A percentile compares a stretch with the other conserved stretches of the same genome.
Conservation (phyloP, 2,113 vertebrate genomes). For the Pseudois nayaur region DNA sequence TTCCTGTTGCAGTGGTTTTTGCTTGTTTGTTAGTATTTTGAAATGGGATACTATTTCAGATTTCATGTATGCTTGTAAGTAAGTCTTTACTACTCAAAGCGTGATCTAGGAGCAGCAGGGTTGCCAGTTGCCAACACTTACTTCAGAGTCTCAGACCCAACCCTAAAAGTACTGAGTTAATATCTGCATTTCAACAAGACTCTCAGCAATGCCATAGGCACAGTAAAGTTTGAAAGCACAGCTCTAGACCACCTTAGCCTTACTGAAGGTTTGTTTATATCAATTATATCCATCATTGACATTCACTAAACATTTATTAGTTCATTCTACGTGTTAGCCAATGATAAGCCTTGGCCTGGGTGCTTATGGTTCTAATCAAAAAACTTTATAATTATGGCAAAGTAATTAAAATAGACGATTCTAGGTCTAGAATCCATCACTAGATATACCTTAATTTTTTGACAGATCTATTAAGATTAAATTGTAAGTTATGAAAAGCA, state of each 20-base stretch:
- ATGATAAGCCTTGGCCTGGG: neutral
- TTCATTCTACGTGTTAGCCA: neutral
- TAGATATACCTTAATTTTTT: constrained; percentile 38
- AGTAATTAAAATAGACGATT: constrained; percentile 36
- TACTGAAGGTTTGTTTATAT: neutral
- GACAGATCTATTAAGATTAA: constrained; percentile 45
- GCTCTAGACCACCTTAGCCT: neutral
- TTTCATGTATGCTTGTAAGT: neutral
- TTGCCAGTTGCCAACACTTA: neutral
- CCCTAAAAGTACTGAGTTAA: neutral
- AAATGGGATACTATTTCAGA: neutral
- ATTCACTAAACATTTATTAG: constrained; percentile 11
- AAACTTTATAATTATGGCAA: constrained; percentile 14
- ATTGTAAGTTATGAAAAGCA: constrained; percentile 47
- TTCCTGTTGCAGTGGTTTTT: neutral
- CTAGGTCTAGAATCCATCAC: constrained; percentile 8
- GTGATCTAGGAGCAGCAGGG: neutral
- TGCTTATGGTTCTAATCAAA: neutral
- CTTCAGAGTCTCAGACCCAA: neutral
- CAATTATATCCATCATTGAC: neutral
- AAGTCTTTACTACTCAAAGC: neutral
- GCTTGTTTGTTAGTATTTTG: neutral
- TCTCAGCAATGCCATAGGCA: neutral
- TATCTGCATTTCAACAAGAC: neutral
- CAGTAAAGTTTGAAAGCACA: neutral